These are phyloP conservation scores for Eurytoma californica DNA, from an alignment of 2,888 invertebrate genomes.

Conservation along the genomic window DNA sequence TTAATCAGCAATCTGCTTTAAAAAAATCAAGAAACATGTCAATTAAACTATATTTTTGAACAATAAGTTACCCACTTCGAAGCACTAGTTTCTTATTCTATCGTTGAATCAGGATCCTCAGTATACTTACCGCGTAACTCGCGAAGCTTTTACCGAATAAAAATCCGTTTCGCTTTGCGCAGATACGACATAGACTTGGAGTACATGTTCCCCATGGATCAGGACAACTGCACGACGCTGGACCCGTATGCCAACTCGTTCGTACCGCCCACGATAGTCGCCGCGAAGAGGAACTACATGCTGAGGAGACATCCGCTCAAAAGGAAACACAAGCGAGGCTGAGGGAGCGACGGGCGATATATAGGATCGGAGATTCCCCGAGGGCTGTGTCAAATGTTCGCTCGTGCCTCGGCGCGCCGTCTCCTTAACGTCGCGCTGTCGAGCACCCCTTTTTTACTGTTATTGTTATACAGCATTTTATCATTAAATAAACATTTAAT, in stretches of 20 bases:
- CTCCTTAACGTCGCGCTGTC: slow-evolving; percentile 1
- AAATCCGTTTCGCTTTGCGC: slow-evolving; percentile 31
- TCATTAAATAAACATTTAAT: slow-evolving; percentile 17
- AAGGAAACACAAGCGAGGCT: slow-evolving; percentile 69
- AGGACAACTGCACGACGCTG: slow-evolving; percentile 80
- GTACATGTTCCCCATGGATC: slow-evolving; percentile 89
- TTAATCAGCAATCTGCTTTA: no score
- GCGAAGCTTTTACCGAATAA: background rate
- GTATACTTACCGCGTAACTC: no score
- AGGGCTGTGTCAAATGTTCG: slow-evolving; percentile 42
- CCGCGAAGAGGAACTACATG: slow-evolving; percentile 62
- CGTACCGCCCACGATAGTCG: slow-evolving; percentile 62
- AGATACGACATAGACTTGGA: slow-evolving; percentile 89
- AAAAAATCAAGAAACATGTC: no score
- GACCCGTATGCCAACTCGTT: slow-evolving; percentile 69
- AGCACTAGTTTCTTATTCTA: no score
- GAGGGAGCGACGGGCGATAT: slow-evolving; percentile 3
- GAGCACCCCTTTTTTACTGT: slow-evolving; percentile 23
- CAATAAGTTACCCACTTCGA: no score
- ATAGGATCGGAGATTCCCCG: slow-evolving; percentile 1
- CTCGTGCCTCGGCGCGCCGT: background rate
- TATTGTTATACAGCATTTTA: slow-evolving; percentile 26
- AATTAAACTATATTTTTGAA: no score
- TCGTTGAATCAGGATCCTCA: no score
- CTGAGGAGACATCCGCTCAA: slow-evolving; percentile 75